These are phyloP conservation scores for Henricia sp. DNA, from an alignment of 53 echinoderm and acorn worm genomes.

Conservation along the genomic window DNA sequence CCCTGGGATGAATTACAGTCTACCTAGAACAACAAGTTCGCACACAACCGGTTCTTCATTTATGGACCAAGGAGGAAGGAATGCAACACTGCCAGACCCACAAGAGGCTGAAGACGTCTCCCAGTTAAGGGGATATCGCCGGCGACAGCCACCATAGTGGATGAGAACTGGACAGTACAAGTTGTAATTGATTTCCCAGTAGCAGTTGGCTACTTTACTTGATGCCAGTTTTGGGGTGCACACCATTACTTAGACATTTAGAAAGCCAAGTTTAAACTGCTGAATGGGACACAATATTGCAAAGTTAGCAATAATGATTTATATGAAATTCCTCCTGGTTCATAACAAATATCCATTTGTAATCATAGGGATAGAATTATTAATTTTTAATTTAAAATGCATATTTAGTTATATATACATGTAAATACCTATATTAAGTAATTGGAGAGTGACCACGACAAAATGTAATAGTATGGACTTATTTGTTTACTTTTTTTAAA, in stretches of 20 bases:
- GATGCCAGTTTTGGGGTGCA: conserved; percentile 16
- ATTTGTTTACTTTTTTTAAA: not conserved
- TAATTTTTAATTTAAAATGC: not conserved
- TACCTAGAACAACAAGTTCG: not conserved
- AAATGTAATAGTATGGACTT: not conserved
- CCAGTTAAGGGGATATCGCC: not conserved
- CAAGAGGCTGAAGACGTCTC: not conserved
- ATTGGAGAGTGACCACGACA: not conserved
- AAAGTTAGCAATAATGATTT: not conserved
- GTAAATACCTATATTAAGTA: not conserved
- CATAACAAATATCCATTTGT: not conserved
- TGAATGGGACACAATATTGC: not conserved
- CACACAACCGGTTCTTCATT: not conserved
- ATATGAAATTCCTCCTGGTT: not conserved
- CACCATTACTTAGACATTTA: not conserved
- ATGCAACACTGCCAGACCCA: not conserved
- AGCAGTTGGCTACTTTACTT: not conserved
- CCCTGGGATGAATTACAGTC: not conserved
- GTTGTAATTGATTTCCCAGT: not conserved
- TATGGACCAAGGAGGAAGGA: not conserved
- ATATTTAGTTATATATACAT: not conserved
- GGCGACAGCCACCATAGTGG: conserved; percentile 16
- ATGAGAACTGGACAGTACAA: conserved; percentile 8
- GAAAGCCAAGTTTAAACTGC: conserved; percentile 5
- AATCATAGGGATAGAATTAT: not conserved